Evolutionary conservation across 2,113 vertebrate species (phyloP).

Genomic region (Tamias sibiricus): DNA sequence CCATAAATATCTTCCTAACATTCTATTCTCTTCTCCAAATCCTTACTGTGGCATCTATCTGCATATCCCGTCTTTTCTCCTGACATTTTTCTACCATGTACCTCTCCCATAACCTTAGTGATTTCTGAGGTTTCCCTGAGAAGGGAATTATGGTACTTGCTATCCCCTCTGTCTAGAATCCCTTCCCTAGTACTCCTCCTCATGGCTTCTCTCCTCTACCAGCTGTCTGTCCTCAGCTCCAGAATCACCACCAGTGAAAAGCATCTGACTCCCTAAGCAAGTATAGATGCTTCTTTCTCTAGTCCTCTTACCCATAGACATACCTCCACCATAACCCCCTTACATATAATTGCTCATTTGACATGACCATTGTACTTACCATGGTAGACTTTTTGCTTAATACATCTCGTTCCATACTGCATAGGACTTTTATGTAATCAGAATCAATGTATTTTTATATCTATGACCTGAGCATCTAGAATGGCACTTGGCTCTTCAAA

Average conservation of each 20-base stretch:
- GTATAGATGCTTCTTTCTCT: not conserved
- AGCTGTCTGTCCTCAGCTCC: not conserved
- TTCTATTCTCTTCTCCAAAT: not conserved
- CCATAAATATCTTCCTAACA: not conserved
- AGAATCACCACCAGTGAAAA: not conserved
- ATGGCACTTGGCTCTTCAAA: not conserved
- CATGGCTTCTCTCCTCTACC: not conserved
- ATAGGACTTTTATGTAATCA: not conserved
- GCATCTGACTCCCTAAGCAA: not conserved
- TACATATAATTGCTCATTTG: not conserved
- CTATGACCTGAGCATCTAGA: not conserved
- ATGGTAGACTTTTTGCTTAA: not conserved
- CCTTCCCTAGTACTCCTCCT: not conserved
- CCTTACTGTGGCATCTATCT: not conserved
- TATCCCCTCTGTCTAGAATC: not conserved
- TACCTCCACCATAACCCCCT: not conserved
- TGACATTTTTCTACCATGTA: not conserved
- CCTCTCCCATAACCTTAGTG: not conserved
- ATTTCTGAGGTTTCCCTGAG: not conserved
- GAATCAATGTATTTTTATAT: not conserved
- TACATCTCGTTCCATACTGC: not conserved
- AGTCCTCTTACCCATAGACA: not conserved
- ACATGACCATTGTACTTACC: not conserved
- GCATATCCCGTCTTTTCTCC: not conserved
- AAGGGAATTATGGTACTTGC: no score